phyloP scores from a whole-genome alignment of 2,797 vertebrate species.

The Esox lucius region DNA sequence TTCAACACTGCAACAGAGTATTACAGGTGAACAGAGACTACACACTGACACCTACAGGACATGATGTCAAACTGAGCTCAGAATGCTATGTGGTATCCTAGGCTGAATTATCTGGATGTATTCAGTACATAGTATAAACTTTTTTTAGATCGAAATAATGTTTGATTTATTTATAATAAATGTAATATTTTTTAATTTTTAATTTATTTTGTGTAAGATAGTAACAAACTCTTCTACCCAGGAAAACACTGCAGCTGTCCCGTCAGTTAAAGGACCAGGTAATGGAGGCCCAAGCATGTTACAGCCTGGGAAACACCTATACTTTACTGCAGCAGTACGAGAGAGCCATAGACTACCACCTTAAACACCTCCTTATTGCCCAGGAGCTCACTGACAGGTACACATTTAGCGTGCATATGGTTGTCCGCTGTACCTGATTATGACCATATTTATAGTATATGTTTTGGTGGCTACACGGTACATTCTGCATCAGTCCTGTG shows the following conservation, averaged over 20 bases:
- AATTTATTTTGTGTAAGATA: background rate
- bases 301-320: constrained; percentile 96
- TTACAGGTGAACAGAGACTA: constrained; percentile 85
- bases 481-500: no score
- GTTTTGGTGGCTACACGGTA: no score
- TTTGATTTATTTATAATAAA: background rate
- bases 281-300: constrained; percentile 97
- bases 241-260: constrained; percentile 94
- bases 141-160: background rate
- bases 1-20: constrained; percentile 91
- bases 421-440: no score
- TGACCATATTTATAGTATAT: no score
- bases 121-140: background rate
- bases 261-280: constrained; percentile 93
- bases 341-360: constrained; percentile 88
- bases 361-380: constrained; percentile 93
- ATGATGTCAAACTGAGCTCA: background rate
- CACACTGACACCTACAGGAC: constrained; percentile 68
- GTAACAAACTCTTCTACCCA: constrained; percentile 43
- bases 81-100: background rate
- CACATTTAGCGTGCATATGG: background rate
- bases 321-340: constrained; percentile 92
- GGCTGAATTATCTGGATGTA: background rate
- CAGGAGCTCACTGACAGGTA: constrained; percentile 92
- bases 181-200: no score